These are phyloP conservation scores for Phrynocephalus vlangalii DNA, from an alignment of 2,797 vertebrate species.

Conservation along the genomic window DNA sequence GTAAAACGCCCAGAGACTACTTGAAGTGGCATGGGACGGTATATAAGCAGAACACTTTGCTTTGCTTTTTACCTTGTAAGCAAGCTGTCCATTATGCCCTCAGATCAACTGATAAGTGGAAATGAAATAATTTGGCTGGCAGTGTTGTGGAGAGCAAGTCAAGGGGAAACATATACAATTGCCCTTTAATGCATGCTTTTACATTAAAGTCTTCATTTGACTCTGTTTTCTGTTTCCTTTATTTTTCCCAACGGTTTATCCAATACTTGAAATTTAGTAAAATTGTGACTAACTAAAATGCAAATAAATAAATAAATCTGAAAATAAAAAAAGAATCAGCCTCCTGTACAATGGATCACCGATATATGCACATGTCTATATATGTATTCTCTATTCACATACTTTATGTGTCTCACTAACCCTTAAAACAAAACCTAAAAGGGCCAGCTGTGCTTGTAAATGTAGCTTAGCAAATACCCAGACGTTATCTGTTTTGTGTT, in stretches of 20 bases:
- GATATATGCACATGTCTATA: slow-evolving; percentile 40
- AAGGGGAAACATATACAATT: no score
- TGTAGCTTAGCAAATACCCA: slow-evolving; percentile 64
- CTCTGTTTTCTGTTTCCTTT: background rate
- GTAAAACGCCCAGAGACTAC: no score
- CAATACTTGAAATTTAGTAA: no score
- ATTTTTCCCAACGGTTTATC: no score
- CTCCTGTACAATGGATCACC: slow-evolving; percentile 41
- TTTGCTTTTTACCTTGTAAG: no score
- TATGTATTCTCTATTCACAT: slow-evolving; percentile 47
- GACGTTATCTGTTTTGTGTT: slow-evolving; percentile 52
- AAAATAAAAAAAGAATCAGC: slow-evolving; percentile 38
- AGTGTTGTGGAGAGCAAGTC: no score
- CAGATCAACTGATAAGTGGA: no score
- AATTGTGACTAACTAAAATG: background rate
- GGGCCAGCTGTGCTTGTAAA: slow-evolving; percentile 61
- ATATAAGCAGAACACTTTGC: no score
- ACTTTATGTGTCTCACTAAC: slow-evolving; percentile 66
- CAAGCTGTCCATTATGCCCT: no score
- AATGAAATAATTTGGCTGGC: no score
- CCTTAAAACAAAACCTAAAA: slow-evolving; percentile 60
- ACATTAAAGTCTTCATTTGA: accelerated
- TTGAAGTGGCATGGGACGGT: no score
- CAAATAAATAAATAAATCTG: slow-evolving; percentile 9
- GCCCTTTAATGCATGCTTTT: background rate